Percentiles rank a stretch among this genome's conserved stretches.
Conservation (phyloP, 2,113 vertebrate genomes). For the Triplophysa tibetana region DNA sequence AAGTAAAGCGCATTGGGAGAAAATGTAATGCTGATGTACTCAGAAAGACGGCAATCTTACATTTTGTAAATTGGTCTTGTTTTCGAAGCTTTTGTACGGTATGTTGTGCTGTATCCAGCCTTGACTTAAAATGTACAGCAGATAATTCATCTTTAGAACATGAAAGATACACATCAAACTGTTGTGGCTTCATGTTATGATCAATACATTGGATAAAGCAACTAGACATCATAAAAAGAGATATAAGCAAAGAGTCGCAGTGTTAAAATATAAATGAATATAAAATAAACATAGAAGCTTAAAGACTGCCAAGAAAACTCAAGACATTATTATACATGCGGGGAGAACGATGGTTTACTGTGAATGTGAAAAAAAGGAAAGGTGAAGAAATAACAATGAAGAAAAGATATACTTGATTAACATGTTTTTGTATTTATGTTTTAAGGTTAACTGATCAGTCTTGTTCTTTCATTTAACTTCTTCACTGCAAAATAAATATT, state of each 20-base stretch:
- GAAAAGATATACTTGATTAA: neutral
- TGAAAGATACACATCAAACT: neutral
- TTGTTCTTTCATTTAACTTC: too few relatives aligned
- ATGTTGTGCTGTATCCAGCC: neutral
- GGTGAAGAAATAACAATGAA: neutral
- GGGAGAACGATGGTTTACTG: neutral
- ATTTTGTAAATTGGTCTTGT: neutral
- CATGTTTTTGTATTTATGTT: too few relatives aligned
- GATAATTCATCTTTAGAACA: neutral
- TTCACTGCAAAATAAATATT: too few relatives aligned
- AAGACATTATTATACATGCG: neutral
- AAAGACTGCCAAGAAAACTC: neutral
- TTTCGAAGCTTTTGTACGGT: slow-evolving; percentile 11
- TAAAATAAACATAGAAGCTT: neutral
- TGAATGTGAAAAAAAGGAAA: neutral
- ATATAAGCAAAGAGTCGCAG: neutral
- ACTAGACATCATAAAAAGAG: too few relatives aligned
- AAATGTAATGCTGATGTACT: neutral
- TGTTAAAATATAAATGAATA: neutral
- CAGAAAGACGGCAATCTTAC: slow-evolving; percentile 3
- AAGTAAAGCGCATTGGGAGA: neutral
- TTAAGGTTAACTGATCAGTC: too few relatives aligned
- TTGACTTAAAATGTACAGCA: neutral
- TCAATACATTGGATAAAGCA: slow-evolving; percentile 13
- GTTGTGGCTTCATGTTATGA: slow-evolving; percentile 1